phyloP scores from a whole-genome alignment of 2,113 vertebrate genomes.

The Gadus macrocephalus region DNA sequence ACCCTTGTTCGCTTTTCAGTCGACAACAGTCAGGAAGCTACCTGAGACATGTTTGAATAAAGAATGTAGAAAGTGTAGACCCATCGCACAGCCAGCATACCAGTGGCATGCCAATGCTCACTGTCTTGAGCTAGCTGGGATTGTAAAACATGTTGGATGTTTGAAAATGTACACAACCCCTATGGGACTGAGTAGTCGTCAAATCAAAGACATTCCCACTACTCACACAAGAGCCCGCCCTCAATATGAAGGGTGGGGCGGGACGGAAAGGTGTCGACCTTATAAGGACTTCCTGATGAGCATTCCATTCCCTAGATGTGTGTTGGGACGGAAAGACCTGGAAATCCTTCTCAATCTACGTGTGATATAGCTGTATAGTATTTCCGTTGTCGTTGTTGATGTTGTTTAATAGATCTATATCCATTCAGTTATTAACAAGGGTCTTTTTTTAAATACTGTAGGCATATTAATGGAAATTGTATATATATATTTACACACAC shows the following conservation, averaged over 20 bases:
- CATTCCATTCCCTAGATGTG: constrained; percentile 30
- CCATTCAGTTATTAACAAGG: constrained; percentile 60
- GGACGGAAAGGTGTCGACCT: constrained; percentile 16
- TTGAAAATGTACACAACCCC: constrained; percentile 49
- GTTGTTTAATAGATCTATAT: constrained; percentile 65
- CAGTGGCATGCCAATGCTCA: constrained; percentile 43
- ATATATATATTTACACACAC: constrained; percentile 17
- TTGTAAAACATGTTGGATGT: constrained; percentile 53
- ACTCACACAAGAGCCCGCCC: no score
- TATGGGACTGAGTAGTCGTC: constrained; percentile 46
- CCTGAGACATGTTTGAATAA: constrained; percentile 5
- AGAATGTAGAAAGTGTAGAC: constrained; percentile 7
- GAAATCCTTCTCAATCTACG: constrained; percentile 39
- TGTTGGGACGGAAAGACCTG: constrained; percentile 59
- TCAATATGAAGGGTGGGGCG: no score
- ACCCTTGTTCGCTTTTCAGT: neutral
- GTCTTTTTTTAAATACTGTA: constrained; percentile 55
- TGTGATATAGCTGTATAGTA: constrained; percentile 72
- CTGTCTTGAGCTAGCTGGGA: constrained; percentile 43
- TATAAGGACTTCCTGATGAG: constrained; percentile 28
- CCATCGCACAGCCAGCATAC: constrained; percentile 33
- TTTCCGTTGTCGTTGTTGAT: constrained; percentile 48
- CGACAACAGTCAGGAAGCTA: neutral
- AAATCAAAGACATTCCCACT: constrained; percentile 30
- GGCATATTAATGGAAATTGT: constrained; percentile 44